Evolutionary conservation across 1,140 invertebrate species (phyloP).

Genomic region (Oncopeltus fasciatus): DNA sequence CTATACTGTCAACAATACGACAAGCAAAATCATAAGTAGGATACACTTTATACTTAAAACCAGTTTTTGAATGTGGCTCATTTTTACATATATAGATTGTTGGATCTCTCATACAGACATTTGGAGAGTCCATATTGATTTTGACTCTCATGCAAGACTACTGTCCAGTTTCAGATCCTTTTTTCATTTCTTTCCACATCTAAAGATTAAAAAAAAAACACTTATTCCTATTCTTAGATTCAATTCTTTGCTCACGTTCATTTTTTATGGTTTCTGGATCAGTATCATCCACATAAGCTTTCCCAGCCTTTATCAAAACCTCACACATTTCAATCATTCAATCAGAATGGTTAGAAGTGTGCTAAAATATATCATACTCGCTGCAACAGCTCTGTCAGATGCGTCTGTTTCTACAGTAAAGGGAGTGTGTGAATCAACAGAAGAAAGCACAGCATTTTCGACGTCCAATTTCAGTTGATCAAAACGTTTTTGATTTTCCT

Average conservation of each 20-base stretch:
- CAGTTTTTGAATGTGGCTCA: constrained; percentile 83
- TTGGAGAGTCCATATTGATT: constrained; percentile 91
- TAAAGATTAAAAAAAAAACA: constrained; percentile 70
- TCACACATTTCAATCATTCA: constrained; percentile 78
- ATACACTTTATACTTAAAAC: constrained; percentile 93
- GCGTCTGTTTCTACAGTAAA: no score
- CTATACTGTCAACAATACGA: constrained; percentile 94
- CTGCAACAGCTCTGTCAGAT: no score
- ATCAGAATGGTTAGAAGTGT: constrained; percentile 96
- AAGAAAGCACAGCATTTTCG: no score
- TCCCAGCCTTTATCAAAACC: constrained; percentile 68
- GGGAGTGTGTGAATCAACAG: no score
- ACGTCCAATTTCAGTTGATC: no score
- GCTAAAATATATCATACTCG: constrained; percentile 85
- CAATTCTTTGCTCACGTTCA: constrained; percentile 76
- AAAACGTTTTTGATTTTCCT: no score
- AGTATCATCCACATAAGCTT: constrained; percentile 95
- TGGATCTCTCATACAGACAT: constrained; percentile 97
- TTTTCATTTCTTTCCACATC: constrained; percentile 92
- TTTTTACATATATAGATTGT: constrained; percentile 98
- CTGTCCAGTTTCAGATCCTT: constrained; percentile 60
- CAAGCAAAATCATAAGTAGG: constrained; percentile 99
- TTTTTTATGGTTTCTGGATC: constrained; percentile 87
- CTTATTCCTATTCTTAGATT: constrained; percentile 76
- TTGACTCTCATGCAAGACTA: constrained; percentile 90